Evolutionary conservation across 1,140 invertebrate genomes (phyloP), one percentile per base, ranked within the genome.

Genomic region (Drosophila willistoni): DNA sequence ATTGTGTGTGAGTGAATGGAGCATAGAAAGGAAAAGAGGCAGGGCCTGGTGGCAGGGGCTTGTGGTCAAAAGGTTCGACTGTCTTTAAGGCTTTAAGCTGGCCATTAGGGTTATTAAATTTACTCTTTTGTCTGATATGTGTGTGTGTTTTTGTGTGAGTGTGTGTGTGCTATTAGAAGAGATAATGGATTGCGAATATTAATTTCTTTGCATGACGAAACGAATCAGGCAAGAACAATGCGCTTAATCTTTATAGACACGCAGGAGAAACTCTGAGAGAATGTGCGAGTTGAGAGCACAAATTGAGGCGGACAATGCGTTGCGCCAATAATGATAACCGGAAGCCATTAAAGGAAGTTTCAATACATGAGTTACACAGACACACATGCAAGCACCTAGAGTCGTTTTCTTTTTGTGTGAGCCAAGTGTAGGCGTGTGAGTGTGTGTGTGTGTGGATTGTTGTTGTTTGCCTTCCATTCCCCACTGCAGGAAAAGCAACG

Each of bases 331-430:
- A 87, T 87, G 87, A 90, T 90, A 90, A 87, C 87, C 87, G 87
- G 87, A 90, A 90, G 87, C 87, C 87, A 90, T 90, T 90, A 87
- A 90, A 90, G 77, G 77, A 83, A 87, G 83, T 83, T 83, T 87
- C 80, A 90, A 83, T 90, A 90, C 83, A 90, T 78, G 74, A 71
- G 64, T 66, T 68, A 68, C 70, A 67, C 36, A 56, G 12, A 39
- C 36, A 34, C 34, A 36, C 47, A 71, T 64, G 74, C 57, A 69
- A 36, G 59, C 81, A 81, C 71, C 74, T 75, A 73, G 63, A 69
- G 76, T 64, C 76, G 25, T 47, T 22, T 29, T 44, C 56, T 51
- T 68, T 62, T 68, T 62, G 19, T 51, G 17, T 22, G 12, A 51
- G 17, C 9, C 36, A 12, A 39, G 14, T 29, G 57, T 60, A 14